Conservation (phyloP, 1,140 invertebrate species). For the Protaetia brevitarsis region DNA sequence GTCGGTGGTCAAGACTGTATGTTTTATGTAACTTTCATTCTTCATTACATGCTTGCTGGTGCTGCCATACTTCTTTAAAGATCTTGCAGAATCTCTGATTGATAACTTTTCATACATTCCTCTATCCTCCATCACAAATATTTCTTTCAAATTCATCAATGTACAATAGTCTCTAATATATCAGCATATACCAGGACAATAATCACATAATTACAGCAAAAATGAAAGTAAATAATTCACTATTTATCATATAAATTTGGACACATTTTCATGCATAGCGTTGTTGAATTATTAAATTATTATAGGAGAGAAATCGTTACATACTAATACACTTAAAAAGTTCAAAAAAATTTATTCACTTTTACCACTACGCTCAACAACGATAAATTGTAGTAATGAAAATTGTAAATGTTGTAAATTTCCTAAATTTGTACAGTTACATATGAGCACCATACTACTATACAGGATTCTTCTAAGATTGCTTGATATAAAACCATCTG, state of each 20-base stretch:
- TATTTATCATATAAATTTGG: not conserved
- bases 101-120: constrained; percentile 80
- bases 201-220: no score
- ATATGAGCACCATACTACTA: no score
- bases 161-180: not conserved
- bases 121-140: constrained; percentile 53
- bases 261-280: not conserved
- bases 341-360: no score
- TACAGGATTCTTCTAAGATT: no score
- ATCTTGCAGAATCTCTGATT: constrained; percentile 76
- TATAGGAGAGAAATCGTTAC: no score
- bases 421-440: no score
- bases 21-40: constrained; percentile 73
- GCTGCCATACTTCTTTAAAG: constrained; percentile 86
- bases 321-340: no score
- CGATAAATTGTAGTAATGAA: no score
- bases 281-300: no score
- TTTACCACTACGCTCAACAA: no score
- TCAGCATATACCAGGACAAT: not conserved
- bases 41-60: constrained; percentile 64
- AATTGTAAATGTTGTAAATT: no score
- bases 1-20: constrained; percentile 73
- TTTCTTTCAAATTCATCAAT: constrained; percentile 3
- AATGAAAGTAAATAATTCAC: not conserved
- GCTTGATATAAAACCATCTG: no score